phyloP scores from a whole-genome alignment of 2,797 vertebrate species.

The Tiaroga cobitis region DNA sequence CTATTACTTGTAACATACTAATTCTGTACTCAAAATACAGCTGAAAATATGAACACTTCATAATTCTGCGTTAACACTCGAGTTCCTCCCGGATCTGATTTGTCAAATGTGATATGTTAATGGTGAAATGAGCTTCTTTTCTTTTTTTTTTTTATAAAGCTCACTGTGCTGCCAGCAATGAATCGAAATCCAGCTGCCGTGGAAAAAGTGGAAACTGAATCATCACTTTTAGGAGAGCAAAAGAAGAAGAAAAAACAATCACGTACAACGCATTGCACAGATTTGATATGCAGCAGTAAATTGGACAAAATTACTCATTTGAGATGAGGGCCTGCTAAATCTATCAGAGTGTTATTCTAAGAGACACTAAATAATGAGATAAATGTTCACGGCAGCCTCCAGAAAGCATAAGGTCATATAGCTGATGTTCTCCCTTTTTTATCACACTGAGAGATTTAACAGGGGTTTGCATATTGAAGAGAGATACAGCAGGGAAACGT shows the following conservation, averaged over 20 bases:
- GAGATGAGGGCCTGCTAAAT: conserved; percentile 76
- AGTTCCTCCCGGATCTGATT: background rate
- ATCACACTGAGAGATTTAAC: conserved; percentile 15
- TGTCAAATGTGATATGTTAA: conserved; percentile 42
- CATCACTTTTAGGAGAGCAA: conserved; percentile 58
- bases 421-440: conserved; percentile 63
- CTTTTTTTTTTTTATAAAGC: background rate
- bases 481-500: background rate
- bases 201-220: conserved; percentile 66
- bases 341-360: conserved; percentile 79
- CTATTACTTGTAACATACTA: background rate
- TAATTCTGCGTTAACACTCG: background rate
- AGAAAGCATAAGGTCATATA: conserved; percentile 16
- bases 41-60: background rate
- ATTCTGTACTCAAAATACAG: conserved; percentile 1
- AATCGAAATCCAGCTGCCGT: conserved; percentile 73
- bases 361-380: conserved; percentile 66
- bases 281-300: conserved; percentile 72
- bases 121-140: background rate
- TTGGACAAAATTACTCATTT: conserved; percentile 77
- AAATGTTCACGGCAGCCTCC: conserved; percentile 37
- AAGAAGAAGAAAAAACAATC: conserved; percentile 53
- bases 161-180: conserved; percentile 35
- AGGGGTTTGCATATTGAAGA: background rate
- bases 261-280: conserved; percentile 74